Evolutionary conservation across 2,797 vertebrate genomes (phyloP), one percentile per base, ranked within the genome.

Genomic region (Hippocampus kuda): DNA sequence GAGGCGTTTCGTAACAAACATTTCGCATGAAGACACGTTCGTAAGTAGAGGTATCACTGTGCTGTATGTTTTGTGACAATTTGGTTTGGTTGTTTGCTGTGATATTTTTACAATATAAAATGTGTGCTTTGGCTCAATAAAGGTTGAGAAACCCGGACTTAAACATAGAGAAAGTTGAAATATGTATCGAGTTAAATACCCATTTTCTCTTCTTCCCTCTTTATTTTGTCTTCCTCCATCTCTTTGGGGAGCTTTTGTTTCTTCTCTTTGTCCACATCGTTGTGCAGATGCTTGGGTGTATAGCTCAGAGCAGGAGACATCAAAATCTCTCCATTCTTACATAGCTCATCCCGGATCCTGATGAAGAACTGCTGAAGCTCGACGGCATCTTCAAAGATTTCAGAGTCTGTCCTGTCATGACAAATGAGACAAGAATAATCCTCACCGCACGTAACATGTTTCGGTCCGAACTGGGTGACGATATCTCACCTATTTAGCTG

Each of bases 311-410:
- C 94, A 0, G 97, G 97, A 20, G 94, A 94, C 84, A 99, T 92
- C 75, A 99, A 87, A 81, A 99, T 98, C 88, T 99, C 97, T 51
- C 97, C 97, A 0, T 99, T 99, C 88, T 99, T 99, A 83, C 97
- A 99, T 74, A 99, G 91, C 65, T 99, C 97, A 72, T 99, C 97
- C 79, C 97, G 89, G 80, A 99, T 99, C 72, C 94, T 94, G 83
- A 98, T 97, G 71, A 99, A 95, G 84, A 99, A 99, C 84, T 98
- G 96, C 80, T 99, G 97, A 79, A 99, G 93, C 83, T 99, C 97
- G 16, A 98, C 95, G 0, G 97, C 93, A 79, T 99, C 97, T 78
- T 99, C 97, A 1, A 97, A 99, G 82, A 99, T 99, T 90, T 99
- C 97, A 0, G 97, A 99, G 87, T 99, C 97, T 42, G 96, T 98